Evolutionary conservation across 2,113 vertebrate genomes (phyloP).

Genomic region (Ameiurus melas): DNA sequence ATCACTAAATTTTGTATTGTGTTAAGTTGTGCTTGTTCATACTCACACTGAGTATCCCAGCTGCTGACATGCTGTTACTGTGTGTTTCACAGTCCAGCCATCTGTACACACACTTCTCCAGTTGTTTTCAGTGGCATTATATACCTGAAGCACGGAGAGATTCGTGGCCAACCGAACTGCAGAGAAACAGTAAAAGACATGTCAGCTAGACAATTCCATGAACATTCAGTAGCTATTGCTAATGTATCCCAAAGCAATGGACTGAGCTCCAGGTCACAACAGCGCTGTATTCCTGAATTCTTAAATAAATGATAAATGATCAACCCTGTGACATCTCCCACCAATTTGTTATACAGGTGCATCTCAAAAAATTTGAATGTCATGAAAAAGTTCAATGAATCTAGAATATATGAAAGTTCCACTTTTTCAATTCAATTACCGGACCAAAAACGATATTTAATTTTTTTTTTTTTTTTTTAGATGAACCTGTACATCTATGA

Average conservation of each 20-base stretch:
- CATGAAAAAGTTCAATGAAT: no score
- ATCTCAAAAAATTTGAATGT: no score
- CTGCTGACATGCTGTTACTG: slow-evolving; percentile 76
- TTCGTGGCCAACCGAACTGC: slow-evolving; percentile 70
- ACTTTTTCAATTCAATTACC: no score
- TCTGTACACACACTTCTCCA: slow-evolving; percentile 84
- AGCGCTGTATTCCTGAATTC: background rate
- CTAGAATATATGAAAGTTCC: no score
- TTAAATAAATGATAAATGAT: no score
- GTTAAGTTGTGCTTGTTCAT: background rate
- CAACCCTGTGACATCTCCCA: background rate
- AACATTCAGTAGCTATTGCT: background rate
- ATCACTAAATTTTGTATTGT: background rate
- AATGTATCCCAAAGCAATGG: background rate
- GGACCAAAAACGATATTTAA: no score
- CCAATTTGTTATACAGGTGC: background rate
- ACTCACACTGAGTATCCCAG: slow-evolving; percentile 84
- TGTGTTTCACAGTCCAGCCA: slow-evolving; percentile 72
- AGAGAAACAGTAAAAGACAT: background rate
- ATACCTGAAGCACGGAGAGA: slow-evolving; percentile 79
- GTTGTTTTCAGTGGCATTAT: slow-evolving; percentile 5
- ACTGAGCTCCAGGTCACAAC: background rate
- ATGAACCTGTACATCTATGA: background rate
- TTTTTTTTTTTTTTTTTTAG: no score
- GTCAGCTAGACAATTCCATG: background rate